phyloP scores from a whole-genome alignment of 2,888 invertebrate species.

The Ennomos erosarius region DNA sequence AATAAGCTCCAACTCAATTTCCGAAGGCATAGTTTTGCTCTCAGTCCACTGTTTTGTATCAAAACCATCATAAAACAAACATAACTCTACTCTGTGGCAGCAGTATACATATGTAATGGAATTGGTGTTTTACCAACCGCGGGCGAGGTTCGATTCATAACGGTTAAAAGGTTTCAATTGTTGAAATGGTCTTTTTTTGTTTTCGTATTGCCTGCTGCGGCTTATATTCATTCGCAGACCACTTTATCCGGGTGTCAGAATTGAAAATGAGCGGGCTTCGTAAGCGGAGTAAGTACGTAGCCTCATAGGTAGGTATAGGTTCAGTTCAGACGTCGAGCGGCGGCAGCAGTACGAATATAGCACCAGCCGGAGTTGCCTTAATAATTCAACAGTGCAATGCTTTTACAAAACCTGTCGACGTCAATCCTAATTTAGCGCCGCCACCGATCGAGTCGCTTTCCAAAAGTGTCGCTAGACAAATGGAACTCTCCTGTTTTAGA shows the following conservation, averaged over 20 bases:
- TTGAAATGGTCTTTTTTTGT: conserved; percentile 51
- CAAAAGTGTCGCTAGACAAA: conserved; percentile 81
- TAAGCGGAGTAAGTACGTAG: conserved; percentile 67
- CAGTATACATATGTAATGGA: conserved; percentile 27
- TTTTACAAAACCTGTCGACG: conserved; percentile 85
- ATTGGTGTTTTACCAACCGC: conserved; percentile 36
- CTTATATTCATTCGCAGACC: conserved; percentile 69
- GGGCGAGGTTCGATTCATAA: conserved; percentile 42
- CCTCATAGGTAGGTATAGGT: conserved; percentile 50
- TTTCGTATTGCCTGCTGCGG: conserved; percentile 57
- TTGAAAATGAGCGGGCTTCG: conserved; percentile 75
- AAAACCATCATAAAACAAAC: conserved; percentile 28
- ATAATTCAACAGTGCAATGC: conserved; percentile 86
- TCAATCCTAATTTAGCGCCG: conserved; percentile 82
- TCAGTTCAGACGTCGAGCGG: conserved; percentile 60
- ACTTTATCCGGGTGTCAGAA: conserved; percentile 80
- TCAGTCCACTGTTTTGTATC: conserved; percentile 53
- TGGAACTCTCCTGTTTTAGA: conserved; percentile 77
- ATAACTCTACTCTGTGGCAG: conserved; percentile 13
- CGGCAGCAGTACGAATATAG: conserved; percentile 76
- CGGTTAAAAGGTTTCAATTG: conserved; percentile 53
- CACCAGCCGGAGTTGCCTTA: conserved; percentile 77
- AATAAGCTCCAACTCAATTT: conserved; percentile 74
- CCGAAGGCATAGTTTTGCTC: conserved; percentile 72
- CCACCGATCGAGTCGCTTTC: conserved; percentile 78